Evolutionary conservation across 2,888 invertebrate genomes (phyloP).

Genomic region (Vesta saturnalis): DNA sequence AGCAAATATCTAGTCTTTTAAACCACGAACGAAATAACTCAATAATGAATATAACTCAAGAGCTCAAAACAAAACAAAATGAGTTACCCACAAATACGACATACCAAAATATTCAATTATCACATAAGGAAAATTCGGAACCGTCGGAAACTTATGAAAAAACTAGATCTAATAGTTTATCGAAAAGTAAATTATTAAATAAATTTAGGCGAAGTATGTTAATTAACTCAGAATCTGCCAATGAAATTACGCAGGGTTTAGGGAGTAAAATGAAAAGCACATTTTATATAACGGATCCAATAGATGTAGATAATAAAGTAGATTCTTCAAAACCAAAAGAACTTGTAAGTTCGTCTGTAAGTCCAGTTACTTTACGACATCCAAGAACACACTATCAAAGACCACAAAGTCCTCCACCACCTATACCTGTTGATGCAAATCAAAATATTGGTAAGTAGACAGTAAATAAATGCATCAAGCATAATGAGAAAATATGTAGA

Average conservation of each 20-base stretch:
- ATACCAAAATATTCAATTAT: constrained; percentile 38
- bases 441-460: constrained; percentile 39
- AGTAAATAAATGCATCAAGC: not conserved
- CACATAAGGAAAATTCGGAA: constrained; percentile 22
- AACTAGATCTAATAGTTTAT: constrained; percentile 39
- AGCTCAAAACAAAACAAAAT: constrained; percentile 20
- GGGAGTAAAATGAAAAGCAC: constrained; percentile 68
- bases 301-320: constrained; percentile 65
- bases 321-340: constrained; percentile 54
- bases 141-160: constrained; percentile 17
- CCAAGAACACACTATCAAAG: constrained; percentile 45
- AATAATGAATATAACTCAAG: constrained; percentile 19
- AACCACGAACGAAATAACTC: constrained; percentile 5
- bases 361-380: constrained; percentile 46
- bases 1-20: constrained; percentile 22
- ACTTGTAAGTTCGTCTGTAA: constrained; percentile 55
- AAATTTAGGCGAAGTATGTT: constrained; percentile 71
- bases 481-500: no score
- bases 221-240: constrained; percentile 66
- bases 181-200: constrained; percentile 59
- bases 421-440: constrained; percentile 48
- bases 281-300: constrained; percentile 76
- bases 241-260: constrained; percentile 63
- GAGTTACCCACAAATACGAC: constrained; percentile 12
- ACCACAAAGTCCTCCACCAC: constrained; percentile 60